Conservation (phyloP, 2,797 vertebrate genomes). For the Mormyrus proboscirostris region DNA sequence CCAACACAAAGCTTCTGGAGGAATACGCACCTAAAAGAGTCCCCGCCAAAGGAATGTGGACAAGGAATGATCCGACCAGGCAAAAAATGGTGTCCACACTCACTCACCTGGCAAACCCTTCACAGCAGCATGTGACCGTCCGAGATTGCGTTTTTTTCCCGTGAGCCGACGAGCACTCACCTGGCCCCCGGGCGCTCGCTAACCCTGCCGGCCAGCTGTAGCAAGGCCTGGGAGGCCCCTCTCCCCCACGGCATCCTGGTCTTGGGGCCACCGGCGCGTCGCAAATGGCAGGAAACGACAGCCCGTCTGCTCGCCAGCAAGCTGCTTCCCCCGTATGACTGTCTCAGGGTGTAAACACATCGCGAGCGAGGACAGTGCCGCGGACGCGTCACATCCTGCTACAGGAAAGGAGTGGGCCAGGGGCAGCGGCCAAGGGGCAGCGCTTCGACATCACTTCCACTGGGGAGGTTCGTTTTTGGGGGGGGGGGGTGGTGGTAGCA, state of each 20-base stretch:
- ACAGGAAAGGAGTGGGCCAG: constrained; percentile 56
- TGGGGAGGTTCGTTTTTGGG: neutral
- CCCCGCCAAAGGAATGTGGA: too few relatives aligned
- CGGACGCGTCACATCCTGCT: constrained; percentile 53
- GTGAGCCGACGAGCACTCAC: constrained; percentile 46
- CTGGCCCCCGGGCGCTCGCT: constrained; percentile 51
- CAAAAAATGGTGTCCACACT: neutral
- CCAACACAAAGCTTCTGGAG: neutral
- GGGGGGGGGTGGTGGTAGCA: neutral
- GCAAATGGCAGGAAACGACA: constrained; percentile 57
- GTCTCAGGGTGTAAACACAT: constrained; percentile 55
- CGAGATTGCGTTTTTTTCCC: neutral
- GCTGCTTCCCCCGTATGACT: constrained; percentile 55
- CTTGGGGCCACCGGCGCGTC: constrained; percentile 28
- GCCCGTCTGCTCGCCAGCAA: constrained; percentile 55
- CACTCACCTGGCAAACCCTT: neutral
- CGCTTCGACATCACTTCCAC: neutral
- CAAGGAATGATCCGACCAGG: neutral
- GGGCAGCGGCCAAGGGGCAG: constrained; percentile 33
- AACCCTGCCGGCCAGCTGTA: constrained; percentile 46
- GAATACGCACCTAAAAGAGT: neutral
- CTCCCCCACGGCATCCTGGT: constrained; percentile 64
- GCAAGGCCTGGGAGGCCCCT: constrained; percentile 46
- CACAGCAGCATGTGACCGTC: neutral
- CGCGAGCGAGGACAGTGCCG: constrained; percentile 48